phyloP scores from a whole-genome alignment of 2,888 invertebrate species.

The Agrochola lota region DNA sequence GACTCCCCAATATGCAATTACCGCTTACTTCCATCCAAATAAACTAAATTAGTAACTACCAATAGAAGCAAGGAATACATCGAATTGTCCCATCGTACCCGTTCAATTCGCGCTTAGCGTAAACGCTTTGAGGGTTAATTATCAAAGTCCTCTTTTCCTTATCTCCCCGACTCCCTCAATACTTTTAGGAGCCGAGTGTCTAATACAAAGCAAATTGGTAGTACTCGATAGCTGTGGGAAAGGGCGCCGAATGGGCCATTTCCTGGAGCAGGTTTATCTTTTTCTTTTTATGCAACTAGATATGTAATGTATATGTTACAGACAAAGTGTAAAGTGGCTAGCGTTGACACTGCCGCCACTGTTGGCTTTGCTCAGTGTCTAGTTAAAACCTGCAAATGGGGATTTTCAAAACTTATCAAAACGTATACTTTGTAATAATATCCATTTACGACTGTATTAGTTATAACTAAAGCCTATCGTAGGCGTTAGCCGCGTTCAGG shows the following conservation, averaged over 20 bases:
- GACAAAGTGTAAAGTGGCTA: not conserved
- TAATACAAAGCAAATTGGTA: slow-evolving; percentile 87
- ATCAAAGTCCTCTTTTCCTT: slow-evolving; percentile 79
- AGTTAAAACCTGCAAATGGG: not conserved
- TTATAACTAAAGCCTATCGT: slow-evolving; percentile 12
- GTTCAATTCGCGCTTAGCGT: slow-evolving; percentile 78
- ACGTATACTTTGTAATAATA: not conserved
- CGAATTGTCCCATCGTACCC: slow-evolving; percentile 76
- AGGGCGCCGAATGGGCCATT: slow-evolving; percentile 85
- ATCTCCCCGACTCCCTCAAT: slow-evolving; percentile 73
- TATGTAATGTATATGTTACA: slow-evolving; percentile 44
- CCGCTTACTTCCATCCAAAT: slow-evolving; percentile 42
- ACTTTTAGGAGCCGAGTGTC: slow-evolving; percentile 79
- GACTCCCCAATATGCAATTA: slow-evolving; percentile 19
- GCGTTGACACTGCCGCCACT: not conserved
- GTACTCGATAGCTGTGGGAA: slow-evolving; percentile 84
- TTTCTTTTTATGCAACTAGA: slow-evolving; percentile 73
- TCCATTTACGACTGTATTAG: slow-evolving; percentile 1
- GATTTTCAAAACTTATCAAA: not conserved
- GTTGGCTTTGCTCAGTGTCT: not conserved
- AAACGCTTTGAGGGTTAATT: slow-evolving; percentile 82
- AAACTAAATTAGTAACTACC: slow-evolving; percentile 64
- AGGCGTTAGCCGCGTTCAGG: slow-evolving; percentile 6
- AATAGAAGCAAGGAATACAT: slow-evolving; percentile 69
- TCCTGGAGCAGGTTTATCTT: slow-evolving; percentile 84